Evolutionary conservation across 2,113 vertebrate genomes (phyloP).

Genomic region (Pipra filicauda): DNA sequence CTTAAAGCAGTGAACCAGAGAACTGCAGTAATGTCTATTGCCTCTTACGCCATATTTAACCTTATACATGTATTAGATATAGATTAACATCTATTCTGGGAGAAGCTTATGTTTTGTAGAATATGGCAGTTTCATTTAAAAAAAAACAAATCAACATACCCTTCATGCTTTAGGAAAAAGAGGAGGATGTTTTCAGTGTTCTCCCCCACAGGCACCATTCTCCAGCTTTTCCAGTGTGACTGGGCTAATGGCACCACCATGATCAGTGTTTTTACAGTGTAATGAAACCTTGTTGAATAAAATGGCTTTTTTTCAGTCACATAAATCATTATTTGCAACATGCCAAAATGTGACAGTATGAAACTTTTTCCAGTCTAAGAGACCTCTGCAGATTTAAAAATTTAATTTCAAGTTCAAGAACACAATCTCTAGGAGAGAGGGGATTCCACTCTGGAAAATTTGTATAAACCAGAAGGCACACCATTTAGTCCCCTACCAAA

Average conservation of each 20-base stretch:
- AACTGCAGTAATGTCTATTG: slow-evolving; percentile 57
- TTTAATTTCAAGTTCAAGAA: background rate
- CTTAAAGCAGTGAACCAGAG: slow-evolving; percentile 67
- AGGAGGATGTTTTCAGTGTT: background rate
- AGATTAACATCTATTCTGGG: slow-evolving; percentile 72
- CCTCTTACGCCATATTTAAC: slow-evolving; percentile 74
- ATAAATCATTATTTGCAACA: slow-evolving; percentile 6
- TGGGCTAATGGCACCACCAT: background rate
- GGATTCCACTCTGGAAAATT: background rate
- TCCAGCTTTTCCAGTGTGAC: background rate
- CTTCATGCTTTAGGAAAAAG: slow-evolving; percentile 38
- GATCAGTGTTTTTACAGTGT: background rate
- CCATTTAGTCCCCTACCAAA: background rate
- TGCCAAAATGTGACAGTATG: background rate
- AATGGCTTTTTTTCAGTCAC: slow-evolving; percentile 1
- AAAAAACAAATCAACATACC: slow-evolving; percentile 57
- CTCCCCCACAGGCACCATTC: background rate
- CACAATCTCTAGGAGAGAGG: background rate
- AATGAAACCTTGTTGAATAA: background rate
- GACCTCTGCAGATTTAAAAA: background rate
- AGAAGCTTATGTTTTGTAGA: slow-evolving; percentile 59
- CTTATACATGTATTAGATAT: slow-evolving; percentile 65
- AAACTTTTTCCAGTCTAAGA: background rate
- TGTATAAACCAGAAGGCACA: background rate
- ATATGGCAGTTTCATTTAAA: slow-evolving; percentile 42